Evolutionary conservation across 1,140 invertebrate species (phyloP).

Genomic region (Aphelinus atriplicis): DNA sequence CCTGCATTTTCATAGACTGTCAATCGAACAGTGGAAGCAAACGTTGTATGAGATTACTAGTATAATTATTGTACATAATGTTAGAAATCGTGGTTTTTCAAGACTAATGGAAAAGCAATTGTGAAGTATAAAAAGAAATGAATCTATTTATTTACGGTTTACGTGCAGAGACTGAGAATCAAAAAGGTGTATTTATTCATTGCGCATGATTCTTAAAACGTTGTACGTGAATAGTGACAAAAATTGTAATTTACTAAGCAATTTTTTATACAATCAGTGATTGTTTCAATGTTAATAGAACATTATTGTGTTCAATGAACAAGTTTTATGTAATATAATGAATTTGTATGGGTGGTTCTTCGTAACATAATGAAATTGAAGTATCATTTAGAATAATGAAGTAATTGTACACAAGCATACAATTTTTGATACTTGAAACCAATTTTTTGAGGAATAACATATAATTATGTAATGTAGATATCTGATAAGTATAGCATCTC

Average conservation of each 20-base stretch:
- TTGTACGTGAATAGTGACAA: constrained; percentile 20
- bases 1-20: constrained; percentile 21
- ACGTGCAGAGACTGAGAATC: constrained; percentile 37
- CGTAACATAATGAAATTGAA: too few species aligned
- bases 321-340: constrained; percentile 19
- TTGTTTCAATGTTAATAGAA: constrained; percentile 17
- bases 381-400: neutral
- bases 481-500: too few species aligned
- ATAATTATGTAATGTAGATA: too few species aligned
- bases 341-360: constrained; percentile 16
- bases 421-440: too few species aligned
- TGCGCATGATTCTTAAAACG: constrained; percentile 15
- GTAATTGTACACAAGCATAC: neutral
- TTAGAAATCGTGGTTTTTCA: constrained; percentile 30
- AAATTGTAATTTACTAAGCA: constrained; percentile 13
- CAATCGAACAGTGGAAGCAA: constrained; percentile 11
- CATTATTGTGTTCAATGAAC: constrained; percentile 24
- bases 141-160: constrained; percentile 35
- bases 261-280: constrained; percentile 9
- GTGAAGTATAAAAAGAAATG: constrained; percentile 6
- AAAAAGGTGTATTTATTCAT: constrained; percentile 36
- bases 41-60: constrained; percentile 37
- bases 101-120: constrained; percentile 27
- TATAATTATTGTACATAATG: constrained; percentile 38
- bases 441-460: too few species aligned